Base-by-base conservation (phyloP, 35 echinoderm and acorn worm species). In the Chiridota heheva region DNA sequence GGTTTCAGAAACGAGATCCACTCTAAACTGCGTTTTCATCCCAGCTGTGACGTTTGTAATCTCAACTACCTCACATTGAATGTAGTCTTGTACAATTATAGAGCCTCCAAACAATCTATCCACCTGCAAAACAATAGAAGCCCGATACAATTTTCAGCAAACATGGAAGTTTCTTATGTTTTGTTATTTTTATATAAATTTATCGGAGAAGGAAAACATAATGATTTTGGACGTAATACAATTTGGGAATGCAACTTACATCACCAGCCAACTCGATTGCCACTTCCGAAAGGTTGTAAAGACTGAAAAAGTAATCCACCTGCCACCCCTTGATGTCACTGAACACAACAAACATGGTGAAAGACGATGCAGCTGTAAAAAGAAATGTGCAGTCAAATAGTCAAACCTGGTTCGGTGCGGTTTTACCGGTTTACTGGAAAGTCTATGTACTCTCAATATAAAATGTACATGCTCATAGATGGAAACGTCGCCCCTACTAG, bases 301-400 rank as follows among this genome's bases (percentile, higher is more conserved):
- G 49, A 17, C 40, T 42, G 41, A 72, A 72, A 12, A 72, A 42
- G 16, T 40, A 72, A 30, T 72, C 49, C 2, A 72, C 69, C 26
- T 72, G 44, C 69, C 69, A 72, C 27, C 69, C 69, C 33, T 72
- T 72, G 69, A 72, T 72, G 10, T 72, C 69, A 17, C 22, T 44
- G 41, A 72, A 72, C 25, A 72, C 40, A 28, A 72, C 69, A 3
- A 27, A 27, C 69, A 72, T 72, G 4, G 69, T 72, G 36, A 72
- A 72, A 36, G 69, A 72, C 20, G 44, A 45, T 5, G 69, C 44
- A 24, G 41, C 69, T 72, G 40, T 24, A 72, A 39, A 7, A 25
- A 49, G 32, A 27, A 44, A 28, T 45, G 42, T 22, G 37, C 18
- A 35, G 18, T 27, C 28, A 70, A 7, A 42, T 70, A 15, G 18